A percentile compares a stretch with the other conserved stretches of the same genome.
These are phyloP conservation scores for Lasiurus borealis DNA, from an alignment of 2,113 vertebrate species.

Conservation along the genomic window DNA sequence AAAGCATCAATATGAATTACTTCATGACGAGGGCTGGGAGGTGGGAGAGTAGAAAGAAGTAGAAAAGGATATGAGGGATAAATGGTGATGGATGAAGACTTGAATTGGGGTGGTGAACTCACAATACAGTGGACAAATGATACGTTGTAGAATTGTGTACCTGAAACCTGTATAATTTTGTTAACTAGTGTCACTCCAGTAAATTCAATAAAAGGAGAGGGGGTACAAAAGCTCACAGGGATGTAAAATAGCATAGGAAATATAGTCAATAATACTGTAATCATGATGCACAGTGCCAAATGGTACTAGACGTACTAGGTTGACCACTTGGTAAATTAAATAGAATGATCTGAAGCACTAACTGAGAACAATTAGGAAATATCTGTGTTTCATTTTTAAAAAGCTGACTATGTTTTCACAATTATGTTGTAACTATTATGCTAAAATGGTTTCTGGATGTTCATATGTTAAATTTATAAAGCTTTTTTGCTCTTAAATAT, in stretches of 20 bases:
- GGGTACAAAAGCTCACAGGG: not conserved
- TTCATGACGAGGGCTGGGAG: not conserved
- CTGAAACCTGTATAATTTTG: not conserved
- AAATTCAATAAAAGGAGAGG: not conserved
- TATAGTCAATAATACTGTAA: not conserved
- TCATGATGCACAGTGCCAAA: not conserved
- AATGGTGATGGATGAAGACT: not conserved
- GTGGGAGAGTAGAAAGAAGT: not conserved
- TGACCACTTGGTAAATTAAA: not conserved
- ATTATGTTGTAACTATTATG: not conserved
- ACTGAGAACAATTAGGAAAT: not conserved
- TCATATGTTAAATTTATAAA: not conserved
- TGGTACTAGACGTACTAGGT: not conserved
- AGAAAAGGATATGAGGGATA: not conserved
- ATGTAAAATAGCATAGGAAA: not conserved
- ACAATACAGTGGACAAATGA: not conserved
- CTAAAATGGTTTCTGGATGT: not conserved
- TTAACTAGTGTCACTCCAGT: not conserved
- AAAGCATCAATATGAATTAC: not conserved
- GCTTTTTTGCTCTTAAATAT: not conserved
- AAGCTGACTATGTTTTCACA: not conserved
- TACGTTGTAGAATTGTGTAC: not conserved
- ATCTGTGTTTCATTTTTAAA: not conserved
- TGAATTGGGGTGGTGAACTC: not conserved
- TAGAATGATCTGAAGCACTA: not conserved